Evolutionary conservation across 2,113 vertebrate genomes (phyloP).

Genomic region (Tupaia tana): DNA sequence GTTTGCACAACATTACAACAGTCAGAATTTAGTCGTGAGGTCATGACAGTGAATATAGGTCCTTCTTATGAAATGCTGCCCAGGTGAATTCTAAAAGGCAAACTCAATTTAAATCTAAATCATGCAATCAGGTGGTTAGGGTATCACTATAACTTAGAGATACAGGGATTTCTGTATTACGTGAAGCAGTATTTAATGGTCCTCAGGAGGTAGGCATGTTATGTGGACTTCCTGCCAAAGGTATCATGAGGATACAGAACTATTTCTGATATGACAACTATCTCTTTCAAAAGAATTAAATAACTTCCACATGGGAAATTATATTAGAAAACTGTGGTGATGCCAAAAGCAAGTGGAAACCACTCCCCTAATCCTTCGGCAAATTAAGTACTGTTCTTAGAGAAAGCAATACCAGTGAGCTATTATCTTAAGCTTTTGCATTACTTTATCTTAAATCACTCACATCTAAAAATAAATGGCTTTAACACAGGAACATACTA

Average conservation of each 20-base stretch:
- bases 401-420: neutral
- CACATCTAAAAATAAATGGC: neutral
- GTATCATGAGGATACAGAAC: neutral
- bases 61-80: neutral
- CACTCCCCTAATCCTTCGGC: neutral
- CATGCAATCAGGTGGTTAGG: neutral
- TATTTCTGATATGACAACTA: neutral
- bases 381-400: constrained; percentile 49
- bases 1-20: neutral
- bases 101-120: neutral
- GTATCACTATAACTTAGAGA: neutral
- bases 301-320: constrained; percentile 33
- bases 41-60: neutral
- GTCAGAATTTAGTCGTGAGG: neutral
- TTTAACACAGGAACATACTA: neutral
- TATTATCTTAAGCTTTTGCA: neutral
- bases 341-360: constrained; percentile 42
- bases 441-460: constrained; percentile 13
- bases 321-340: neutral
- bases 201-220: neutral
- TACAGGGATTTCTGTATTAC: neutral
- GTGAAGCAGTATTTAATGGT: neutral
- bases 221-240: neutral
- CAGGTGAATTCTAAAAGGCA: neutral
- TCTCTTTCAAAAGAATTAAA: constrained; percentile 11